phyloP scores from a whole-genome alignment of 2,797 vertebrate genomes.

The Sebastes itinus region DNA sequence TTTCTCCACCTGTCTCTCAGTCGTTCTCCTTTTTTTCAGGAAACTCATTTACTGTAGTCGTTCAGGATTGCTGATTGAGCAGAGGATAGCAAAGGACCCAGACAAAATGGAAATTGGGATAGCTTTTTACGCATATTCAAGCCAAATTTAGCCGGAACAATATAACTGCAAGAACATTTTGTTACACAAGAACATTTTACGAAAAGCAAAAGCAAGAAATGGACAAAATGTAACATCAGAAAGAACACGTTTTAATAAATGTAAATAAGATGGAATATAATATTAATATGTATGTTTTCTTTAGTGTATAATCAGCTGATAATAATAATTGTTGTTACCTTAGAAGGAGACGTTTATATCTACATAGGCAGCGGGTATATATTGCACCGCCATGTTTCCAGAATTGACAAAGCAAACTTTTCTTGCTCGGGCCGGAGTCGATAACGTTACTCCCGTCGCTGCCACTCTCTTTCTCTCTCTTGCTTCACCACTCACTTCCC shows the following conservation, averaged over 20 bases:
- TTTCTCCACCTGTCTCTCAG: not conserved
- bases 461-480: too few relatives aligned
- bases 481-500: too few relatives aligned
- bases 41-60: conserved; percentile 76
- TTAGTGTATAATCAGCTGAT: too few relatives aligned
- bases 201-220: not conserved
- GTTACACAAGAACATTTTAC: not conserved
- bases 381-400: too few relatives aligned
- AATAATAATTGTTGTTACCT: too few relatives aligned
- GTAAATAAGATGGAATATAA: not conserved
- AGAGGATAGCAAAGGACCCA: conserved; percentile 64
- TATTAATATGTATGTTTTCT: too few relatives aligned
- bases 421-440: too few relatives aligned
- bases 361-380: too few relatives aligned
- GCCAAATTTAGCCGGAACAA: not conserved
- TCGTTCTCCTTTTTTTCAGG: conserved; percentile 56
- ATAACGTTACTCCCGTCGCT: too few relatives aligned
- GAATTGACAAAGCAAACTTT: too few relatives aligned
- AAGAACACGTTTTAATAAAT: not conserved
- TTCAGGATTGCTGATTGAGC: conserved; percentile 78
- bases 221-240: not conserved
- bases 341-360: too few relatives aligned
- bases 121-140: conserved; percentile 1
- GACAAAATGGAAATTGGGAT: conserved; percentile 34
- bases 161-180: not conserved